Evolutionary conservation across 92 coral and sea anemone genomes (phyloP).

Genomic region (Heteractis magnifica): DNA sequence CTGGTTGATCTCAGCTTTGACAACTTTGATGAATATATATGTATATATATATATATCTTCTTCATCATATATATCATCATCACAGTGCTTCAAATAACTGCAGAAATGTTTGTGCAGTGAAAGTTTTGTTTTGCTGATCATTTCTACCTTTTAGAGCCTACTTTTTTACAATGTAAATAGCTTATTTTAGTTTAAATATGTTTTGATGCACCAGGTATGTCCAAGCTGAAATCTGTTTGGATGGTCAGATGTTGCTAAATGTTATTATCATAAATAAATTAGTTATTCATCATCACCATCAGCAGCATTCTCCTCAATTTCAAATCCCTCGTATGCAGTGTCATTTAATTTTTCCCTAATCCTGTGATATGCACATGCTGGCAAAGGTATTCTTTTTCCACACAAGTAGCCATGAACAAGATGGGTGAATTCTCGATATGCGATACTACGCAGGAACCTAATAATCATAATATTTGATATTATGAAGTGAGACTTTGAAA

Average conservation of each 20-base stretch:
- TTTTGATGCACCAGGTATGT: not conserved
- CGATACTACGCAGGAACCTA: slow-evolving; percentile 51
- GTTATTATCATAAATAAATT: not conserved
- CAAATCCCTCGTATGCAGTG: slow-evolving; percentile 38
- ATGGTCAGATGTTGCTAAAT: not conserved
- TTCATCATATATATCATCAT: too few relatives aligned
- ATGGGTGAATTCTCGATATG: slow-evolving; percentile 52
- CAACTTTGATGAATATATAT: too few relatives aligned
- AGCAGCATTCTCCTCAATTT: slow-evolving; percentile 25
- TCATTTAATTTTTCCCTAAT: slow-evolving; percentile 45
- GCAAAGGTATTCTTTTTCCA: slow-evolving; percentile 51
- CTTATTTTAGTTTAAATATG: not conserved
- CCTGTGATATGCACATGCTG: slow-evolving; percentile 42
- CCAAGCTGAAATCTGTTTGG: too few relatives aligned
- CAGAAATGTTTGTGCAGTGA: too few relatives aligned
- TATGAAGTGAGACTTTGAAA: not conserved
- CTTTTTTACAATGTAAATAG: too few relatives aligned
- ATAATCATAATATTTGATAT: not conserved
- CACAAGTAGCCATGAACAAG: slow-evolving; percentile 58
- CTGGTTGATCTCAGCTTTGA: too few relatives aligned
- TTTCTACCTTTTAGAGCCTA: too few relatives aligned
- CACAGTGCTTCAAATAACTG: too few relatives aligned
- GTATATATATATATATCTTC: too few relatives aligned
- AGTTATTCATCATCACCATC: slow-evolving; percentile 13
- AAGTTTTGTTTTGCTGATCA: too few relatives aligned